Evolutionary conservation across 2,113 vertebrate genomes (phyloP), one percentile per base, ranked within the genome.

Genomic region (Mus musculus): DNA sequence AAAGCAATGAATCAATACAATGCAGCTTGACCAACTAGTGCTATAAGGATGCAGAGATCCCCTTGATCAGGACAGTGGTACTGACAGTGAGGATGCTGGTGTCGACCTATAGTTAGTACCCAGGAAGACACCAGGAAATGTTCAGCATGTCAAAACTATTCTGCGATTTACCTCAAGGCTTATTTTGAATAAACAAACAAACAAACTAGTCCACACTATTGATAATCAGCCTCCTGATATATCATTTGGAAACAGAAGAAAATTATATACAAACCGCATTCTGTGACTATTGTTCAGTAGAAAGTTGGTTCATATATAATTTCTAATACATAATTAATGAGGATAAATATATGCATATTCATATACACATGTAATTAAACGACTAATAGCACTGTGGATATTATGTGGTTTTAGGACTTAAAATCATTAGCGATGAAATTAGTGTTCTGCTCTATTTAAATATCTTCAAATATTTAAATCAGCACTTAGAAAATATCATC

Each of bases 391-490:
- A 56, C 14, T 76, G 13, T 80, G 33, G 10, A 36, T 95, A 78
- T 54, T 91, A 69, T 71, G 10, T 39, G 2, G 49, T 88, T 88
- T 91, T 78, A 94, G 36, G 28, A 88, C 88, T 67, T 54, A 52
- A 92, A 80, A 7, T 54, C 7, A 20, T 92, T 96, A 22, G 84
- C 75, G 85, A 88, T 85, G 0, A 95, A 90, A 76, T 72, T 52
- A 78, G 33, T 42, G 14, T 73, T 76, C 52, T 92, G 9, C 20
- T 93, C n/a, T 93, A 93, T 88, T 94, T 91, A 90, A 95, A 88
- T 85, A 87, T 49, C 7, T 36, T 86, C n/a, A 5, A 91, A 19
- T 42, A 95, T 76, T 90, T 87, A 73, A 96, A 88, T 33, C 80
- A 39, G 33, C 49, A 90, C 82, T 90, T 87, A 84, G 14, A 67